phyloP scores from a whole-genome alignment of 1,140 invertebrate genomes.

The Trachelipus rathkii region DNA sequence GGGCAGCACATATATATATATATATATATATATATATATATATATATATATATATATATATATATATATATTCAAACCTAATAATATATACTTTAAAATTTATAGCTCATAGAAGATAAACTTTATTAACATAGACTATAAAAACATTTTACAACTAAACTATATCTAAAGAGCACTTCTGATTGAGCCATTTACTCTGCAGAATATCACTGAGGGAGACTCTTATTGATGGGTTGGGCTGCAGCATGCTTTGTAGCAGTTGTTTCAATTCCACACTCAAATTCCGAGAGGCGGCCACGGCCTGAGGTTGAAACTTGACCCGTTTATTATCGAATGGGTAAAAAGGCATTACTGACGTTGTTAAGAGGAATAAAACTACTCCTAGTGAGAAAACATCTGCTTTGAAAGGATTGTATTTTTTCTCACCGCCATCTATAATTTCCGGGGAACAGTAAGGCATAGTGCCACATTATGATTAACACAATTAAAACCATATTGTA shows the following conservation, averaged over 20 bases:
- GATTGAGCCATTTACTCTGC: neutral
- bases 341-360: neutral
- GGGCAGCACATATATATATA: too few species aligned
- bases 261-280: neutral
- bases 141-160: neutral
- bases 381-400: neutral
- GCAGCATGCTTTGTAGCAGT: neutral
- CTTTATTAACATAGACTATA: neutral
- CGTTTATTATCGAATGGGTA: neutral
- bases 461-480: neutral
- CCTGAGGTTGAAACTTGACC: neutral
- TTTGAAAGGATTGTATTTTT: neutral
- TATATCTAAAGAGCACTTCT: neutral
- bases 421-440: neutral
- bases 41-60: slow-evolving; percentile 7
- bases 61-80: too few species aligned
- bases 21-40: slow-evolving; percentile 9
- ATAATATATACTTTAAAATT: too few species aligned
- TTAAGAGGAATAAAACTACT: neutral
- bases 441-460: neutral
- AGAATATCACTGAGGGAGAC: neutral
- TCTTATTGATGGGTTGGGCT: neutral
- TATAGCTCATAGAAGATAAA: too few species aligned
- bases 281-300: neutral
- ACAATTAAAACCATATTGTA: neutral